Base-by-base conservation (phyloP, 1,140 invertebrate genomes). In the Muscidifurax raptorellus region DNA sequence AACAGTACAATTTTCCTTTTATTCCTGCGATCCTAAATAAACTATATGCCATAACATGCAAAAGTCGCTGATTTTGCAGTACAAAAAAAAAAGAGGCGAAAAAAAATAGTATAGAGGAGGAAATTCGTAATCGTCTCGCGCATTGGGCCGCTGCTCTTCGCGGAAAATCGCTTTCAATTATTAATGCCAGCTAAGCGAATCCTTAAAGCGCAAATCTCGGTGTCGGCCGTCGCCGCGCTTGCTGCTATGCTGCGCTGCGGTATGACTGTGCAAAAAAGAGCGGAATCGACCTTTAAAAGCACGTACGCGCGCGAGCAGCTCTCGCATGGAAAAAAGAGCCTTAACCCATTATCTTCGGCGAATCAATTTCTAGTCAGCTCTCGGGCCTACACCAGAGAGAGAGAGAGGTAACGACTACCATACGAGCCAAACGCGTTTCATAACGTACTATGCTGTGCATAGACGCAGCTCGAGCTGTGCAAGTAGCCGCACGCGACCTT, bases 161-260 rank as follows among this genome's bases (percentile, higher is more conserved):
- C 40, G 32, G 40, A 80, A 71, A 80, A 80, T 71, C 15, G 64
- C 44, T 47, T 81, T 81, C 66, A 71, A 81, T 81, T 72, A 72
- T 81, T 67, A 72, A 81, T 81, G 66, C 67, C 79, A 81, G n/a
- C 78, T 44, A 44, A 80, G 78, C 78, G 36, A 69, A 69, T 67
- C 78, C 22, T 27, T 67, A 67, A 36, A 78, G 72, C 40, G 71
- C 74, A 64, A 84, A 85, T 44, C 27, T 76, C 52, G 52, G n/a
- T 27, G 22, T 76, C 52, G 52, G 22, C 22, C 64, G 64, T 5
- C n/a, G n/a, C 64, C 22, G 22, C n/a, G 52, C 22, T 6, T 66
- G 64, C 25, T 18, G 66, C 66, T 36, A 7, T 13, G 27, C 27
- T 2, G 52, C 52, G 0, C 22, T 22, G 6, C 52, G 18, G 44